Evolutionary conservation across 2,113 vertebrate species (phyloP).

Genomic region (Catharus minimus): DNA sequence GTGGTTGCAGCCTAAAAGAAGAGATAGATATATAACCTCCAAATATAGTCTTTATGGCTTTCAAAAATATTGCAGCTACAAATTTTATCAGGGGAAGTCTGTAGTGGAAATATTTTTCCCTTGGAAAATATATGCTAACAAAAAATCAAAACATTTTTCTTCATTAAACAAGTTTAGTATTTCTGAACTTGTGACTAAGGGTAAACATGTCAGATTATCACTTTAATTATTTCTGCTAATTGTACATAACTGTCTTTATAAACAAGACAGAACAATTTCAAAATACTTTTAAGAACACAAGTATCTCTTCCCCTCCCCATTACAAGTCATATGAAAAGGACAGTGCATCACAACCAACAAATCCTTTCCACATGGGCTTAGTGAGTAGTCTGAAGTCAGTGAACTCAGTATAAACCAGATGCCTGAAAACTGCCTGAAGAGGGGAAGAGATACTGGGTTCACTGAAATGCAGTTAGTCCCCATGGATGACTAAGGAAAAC

Average conservation of each 20-base stretch:
- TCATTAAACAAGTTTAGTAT: neutral
- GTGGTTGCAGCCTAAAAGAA: conserved; percentile 54
- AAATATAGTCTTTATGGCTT: conserved; percentile 25
- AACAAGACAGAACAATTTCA: neutral
- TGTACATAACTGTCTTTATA: neutral
- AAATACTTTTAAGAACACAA: neutral
- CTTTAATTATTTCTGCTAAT: neutral
- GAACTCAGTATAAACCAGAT: neutral
- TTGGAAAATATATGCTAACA: neutral
- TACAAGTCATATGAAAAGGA: neutral
- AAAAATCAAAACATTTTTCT: neutral
- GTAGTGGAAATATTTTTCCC: neutral
- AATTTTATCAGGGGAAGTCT: neutral
- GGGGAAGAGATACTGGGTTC: neutral
- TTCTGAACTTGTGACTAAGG: neutral
- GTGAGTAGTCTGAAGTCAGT: neutral
- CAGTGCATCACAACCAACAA: neutral
- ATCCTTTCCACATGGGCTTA: neutral
- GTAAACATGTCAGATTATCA: neutral
- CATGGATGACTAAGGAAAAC: neutral
- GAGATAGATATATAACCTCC: conserved; percentile 58
- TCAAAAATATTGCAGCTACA: conserved; percentile 30
- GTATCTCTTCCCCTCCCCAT: neutral
- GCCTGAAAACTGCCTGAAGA: neutral
- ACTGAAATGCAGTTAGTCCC: neutral